Conservation (phyloP, 2,797 vertebrate genomes). For the Arremon aurantiirostris region DNA sequence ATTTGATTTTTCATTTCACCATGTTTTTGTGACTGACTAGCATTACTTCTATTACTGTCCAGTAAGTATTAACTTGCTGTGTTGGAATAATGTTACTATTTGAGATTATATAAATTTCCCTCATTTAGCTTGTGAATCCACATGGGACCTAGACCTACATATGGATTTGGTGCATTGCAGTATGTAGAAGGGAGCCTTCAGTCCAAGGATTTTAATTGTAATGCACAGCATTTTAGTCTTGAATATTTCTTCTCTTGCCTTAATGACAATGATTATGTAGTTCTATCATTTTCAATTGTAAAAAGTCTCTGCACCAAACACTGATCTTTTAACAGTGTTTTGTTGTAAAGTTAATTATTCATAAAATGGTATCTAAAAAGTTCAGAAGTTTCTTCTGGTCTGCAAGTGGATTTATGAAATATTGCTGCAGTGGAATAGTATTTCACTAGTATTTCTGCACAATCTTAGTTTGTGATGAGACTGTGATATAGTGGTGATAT, state of each 20-base stretch:
- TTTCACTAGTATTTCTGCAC: not conserved
- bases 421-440: not conserved
- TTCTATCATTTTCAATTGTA: not conserved
- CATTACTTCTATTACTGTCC: not conserved
- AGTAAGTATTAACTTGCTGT: not conserved
- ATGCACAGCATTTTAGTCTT: not conserved
- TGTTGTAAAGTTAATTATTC: not conserved
- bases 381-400: not conserved
- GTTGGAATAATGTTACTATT: not conserved
- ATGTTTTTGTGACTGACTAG: not conserved
- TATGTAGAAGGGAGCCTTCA: not conserved
- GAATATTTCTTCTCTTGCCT: not conserved
- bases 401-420: not conserved
- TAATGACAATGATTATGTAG: not conserved
- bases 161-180: slow-evolving; percentile 19
- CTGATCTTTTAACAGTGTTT: not conserved
- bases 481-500: not conserved
- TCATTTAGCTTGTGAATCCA: not conserved
- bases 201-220: not conserved
- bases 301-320: not conserved
- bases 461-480: not conserved
- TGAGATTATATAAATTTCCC: not conserved
- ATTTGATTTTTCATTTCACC: not conserved
- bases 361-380: not conserved
- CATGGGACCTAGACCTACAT: not conserved